phyloP scores from a whole-genome alignment of 2,113 vertebrate species.

The Zonotrichia leucophrys region DNA sequence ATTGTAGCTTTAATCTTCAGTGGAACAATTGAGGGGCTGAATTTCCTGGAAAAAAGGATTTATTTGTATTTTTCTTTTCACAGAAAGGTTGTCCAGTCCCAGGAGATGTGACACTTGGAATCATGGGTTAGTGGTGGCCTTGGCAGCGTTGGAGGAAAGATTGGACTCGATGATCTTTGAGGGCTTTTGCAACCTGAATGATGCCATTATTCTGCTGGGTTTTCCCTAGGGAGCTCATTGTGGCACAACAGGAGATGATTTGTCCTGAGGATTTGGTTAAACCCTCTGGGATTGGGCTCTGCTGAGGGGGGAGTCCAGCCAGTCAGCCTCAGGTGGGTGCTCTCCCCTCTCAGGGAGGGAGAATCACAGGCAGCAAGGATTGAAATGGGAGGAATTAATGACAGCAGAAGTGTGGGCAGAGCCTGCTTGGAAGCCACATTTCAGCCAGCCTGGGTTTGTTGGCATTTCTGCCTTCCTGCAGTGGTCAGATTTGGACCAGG shows the following conservation, averaged over 20 bases:
- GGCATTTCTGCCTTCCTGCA: neutral
- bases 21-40: accelerated
- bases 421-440: neutral
- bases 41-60: neutral
- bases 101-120: neutral
- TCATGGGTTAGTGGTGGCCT: neutral
- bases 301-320: neutral
- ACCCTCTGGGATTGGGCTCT: neutral
- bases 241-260: neutral
- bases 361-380: neutral
- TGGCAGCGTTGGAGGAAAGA: neutral
- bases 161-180: neutral
- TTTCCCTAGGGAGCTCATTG: neutral
- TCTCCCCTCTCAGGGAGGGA: neutral
- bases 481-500: neutral
- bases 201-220: neutral
- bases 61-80: neutral
- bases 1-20: neutral
- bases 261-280: neutral
- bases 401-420: neutral
- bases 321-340: neutral
- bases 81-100: neutral
- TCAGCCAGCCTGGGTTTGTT: accelerated
- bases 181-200: neutral
- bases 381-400: neutral